A percentile compares a stretch with the other conserved stretches of the same genome.
These are phyloP conservation scores for Corythoichthys intestinalis DNA, from an alignment of 2,113 vertebrate genomes.

Conservation along the genomic window DNA sequence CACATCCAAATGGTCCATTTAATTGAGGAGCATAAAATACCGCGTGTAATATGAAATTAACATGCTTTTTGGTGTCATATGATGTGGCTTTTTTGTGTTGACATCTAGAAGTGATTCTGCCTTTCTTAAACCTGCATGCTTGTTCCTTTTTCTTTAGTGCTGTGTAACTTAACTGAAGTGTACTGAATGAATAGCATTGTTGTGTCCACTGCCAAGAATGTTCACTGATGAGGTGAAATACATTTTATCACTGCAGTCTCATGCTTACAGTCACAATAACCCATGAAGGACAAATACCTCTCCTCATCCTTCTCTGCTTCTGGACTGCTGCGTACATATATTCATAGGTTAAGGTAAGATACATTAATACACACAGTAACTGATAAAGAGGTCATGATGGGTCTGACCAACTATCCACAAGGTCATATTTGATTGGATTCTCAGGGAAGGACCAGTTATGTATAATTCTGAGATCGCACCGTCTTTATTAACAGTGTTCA, in stretches of 20 bases:
- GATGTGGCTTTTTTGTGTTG: too few relatives aligned
- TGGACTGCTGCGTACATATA: conserved; percentile 22
- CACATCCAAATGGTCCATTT: too few relatives aligned
- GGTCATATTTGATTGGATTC: conserved; percentile 43
- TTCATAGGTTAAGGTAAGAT: conserved; percentile 4
- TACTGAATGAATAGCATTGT: conserved; percentile 35
- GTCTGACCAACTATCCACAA: conserved; percentile 36
- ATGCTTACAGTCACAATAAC: conserved; percentile 26
- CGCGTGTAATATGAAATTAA: too few relatives aligned
- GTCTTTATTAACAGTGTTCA: conserved; percentile 27
- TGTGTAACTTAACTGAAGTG: conserved; percentile 33
- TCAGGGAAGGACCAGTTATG: conserved; percentile 19
- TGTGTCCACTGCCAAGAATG: conserved; percentile 20
- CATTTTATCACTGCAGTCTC: conserved; percentile 26
- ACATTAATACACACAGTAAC: conserved; percentile 1
- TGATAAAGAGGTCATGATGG: conserved; percentile 45
- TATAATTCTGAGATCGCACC: conserved; percentile 28
- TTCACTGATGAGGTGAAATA: conserved; percentile 44
- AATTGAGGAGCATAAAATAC: too few relatives aligned
- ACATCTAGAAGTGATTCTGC: not conserved
- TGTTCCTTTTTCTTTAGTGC: not conserved
- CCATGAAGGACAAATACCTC: conserved; percentile 41
- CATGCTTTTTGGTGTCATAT: too few relatives aligned
- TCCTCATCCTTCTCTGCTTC: conserved; percentile 1
- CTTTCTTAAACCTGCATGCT: conserved; percentile 32